phyloP scores from a whole-genome alignment of 2,113 vertebrate species.

The Colistium nudipinnis region DNA sequence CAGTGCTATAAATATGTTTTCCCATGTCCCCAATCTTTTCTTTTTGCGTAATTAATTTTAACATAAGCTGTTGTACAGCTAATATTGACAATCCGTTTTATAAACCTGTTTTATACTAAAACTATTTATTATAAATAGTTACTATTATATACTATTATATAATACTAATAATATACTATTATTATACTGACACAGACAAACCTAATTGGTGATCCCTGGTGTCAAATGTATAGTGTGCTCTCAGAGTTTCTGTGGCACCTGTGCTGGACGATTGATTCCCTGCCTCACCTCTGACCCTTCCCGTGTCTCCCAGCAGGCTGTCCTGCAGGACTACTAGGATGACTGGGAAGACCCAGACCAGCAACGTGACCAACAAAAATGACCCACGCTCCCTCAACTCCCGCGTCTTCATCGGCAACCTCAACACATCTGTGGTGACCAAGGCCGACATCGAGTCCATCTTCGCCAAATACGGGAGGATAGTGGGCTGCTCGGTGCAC shows the following conservation, averaged over 20 bases:
- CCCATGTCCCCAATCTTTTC: too few relatives aligned
- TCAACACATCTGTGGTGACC: conserved; percentile 95
- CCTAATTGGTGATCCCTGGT: not conserved
- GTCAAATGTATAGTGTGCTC: not conserved
- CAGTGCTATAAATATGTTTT: too few relatives aligned
- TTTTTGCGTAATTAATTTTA: too few relatives aligned
- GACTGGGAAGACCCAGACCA: conserved; percentile 98
- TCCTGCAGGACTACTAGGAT: conserved; percentile 80
- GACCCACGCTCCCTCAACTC: conserved; percentile 97
- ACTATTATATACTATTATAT: too few relatives aligned
- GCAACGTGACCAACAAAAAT: conserved; percentile 98
- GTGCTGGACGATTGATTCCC: conserved; percentile 15
- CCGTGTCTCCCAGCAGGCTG: conserved; percentile 67
- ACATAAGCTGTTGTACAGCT: too few relatives aligned
- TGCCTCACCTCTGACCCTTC: conserved; percentile 33
- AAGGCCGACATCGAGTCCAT: conserved; percentile 95
- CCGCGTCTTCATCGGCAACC: conserved; percentile 96
- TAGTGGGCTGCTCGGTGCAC: conserved; percentile 95
- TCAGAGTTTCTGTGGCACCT: conserved; percentile 16
- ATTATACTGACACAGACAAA: not conserved
- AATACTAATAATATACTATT: too few relatives aligned
- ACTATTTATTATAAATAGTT: too few relatives aligned
- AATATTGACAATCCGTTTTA: too few relatives aligned
- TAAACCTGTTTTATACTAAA: too few relatives aligned
- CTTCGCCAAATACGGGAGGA: conserved; percentile 97